Evolutionary conservation across 2,797 vertebrate species (phyloP), one percentile per base, ranked within the genome.

Genomic region (Ceyx erithaca): DNA sequence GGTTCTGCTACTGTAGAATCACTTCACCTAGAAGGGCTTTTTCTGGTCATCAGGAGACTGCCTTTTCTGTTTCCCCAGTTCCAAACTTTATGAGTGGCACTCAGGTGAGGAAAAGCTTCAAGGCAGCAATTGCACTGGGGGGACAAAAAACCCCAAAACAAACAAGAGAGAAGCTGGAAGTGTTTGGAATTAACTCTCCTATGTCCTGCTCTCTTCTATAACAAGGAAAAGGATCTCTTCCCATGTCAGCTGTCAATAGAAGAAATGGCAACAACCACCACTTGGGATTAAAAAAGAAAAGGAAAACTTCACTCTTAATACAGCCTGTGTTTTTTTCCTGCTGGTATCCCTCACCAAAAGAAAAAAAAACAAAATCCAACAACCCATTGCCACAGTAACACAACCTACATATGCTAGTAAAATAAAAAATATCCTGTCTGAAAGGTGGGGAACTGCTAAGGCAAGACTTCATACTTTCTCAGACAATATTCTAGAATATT

Each of bases 351-450:
- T 69, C 16, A 43, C 3, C 25, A 57, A 68, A 67, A 55, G 3
- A 18, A 9, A 18, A 9, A 25, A 7, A n/a, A 5, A 37, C 28
- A 54, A n/a, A 54, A 54, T 12, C 28, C 26, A 19, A 7, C 17
- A 54, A 18, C 1, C 2, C 2, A 77, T 58, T 55, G 30, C 14
- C 0, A 0, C 18, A 66, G 9, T 45, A 70, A 31, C 15, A 57
- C 9, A 87, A 14, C 13, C 33, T 70, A 30, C 9, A 72, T 63
- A 61, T 20, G 49, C 2, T 9, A 33, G 10, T 20, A 35, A 80
- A 73, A 70, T 40, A 52, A 80, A 59, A 67, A 30, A 54, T 45
- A 1, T 40, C 73, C 30, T 26, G 2, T 15, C 4, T 13, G 23
- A 62, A 72, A 52, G 30, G 3, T 35, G 19, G 5, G 6, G 10